Conservation (phyloP, 2,113 vertebrate genomes). For the Rostratula benghalensis region DNA sequence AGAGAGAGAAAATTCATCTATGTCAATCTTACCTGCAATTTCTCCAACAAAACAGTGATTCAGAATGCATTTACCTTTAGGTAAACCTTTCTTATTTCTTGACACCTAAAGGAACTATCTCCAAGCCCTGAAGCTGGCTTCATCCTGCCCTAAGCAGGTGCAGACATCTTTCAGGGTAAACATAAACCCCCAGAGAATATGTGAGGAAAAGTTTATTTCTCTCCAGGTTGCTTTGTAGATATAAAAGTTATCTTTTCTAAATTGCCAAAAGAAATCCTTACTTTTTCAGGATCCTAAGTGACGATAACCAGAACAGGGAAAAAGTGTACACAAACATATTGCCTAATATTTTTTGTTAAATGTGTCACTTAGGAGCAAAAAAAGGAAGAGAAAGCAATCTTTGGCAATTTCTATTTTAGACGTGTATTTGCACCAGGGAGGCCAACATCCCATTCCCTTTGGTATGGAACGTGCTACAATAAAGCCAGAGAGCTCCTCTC, state of each 20-base stretch:
- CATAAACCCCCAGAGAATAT: neutral
- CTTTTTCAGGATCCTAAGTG: neutral
- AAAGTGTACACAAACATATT: neutral
- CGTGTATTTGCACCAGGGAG: neutral
- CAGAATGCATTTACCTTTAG: neutral
- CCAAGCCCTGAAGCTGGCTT: neutral
- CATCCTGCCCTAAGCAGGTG: neutral
- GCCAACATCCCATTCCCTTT: neutral
- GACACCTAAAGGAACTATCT: neutral
- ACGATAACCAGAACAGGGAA: neutral
- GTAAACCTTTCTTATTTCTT: slow-evolving; percentile 27
- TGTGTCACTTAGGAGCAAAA: neutral
- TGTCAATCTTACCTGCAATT: neutral
- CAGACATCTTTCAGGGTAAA: neutral
- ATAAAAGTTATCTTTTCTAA: neutral
- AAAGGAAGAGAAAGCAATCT: neutral
- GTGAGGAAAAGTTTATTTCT: neutral
- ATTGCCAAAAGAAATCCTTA: neutral
- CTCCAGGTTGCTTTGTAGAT: neutral
- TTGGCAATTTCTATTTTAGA: neutral
- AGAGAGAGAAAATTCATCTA: neutral
- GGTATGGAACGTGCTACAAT: neutral
- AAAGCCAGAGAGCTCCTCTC: neutral
- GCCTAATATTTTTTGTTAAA: neutral
- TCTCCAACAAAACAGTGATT: slow-evolving; percentile 16